Evolutionary conservation across 2,888 invertebrate genomes (phyloP), one percentile per base, ranked within the genome.

Genomic region (Ryuthela nishihirai): DNA sequence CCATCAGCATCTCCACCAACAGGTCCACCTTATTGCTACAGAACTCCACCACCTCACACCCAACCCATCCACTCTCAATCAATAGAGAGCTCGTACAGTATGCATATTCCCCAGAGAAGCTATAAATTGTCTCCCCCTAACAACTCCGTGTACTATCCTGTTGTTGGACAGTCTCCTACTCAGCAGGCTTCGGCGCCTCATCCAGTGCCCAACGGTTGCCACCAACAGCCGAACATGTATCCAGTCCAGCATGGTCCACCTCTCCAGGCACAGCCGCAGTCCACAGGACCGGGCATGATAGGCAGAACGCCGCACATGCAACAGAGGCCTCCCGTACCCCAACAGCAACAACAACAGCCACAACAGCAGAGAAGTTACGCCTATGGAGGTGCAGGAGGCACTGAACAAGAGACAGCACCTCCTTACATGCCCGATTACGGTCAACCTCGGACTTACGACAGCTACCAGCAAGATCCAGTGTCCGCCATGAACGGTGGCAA

Each of bases 1-100:
- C 36, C 34, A 7, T 50, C 52, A 1, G 41, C 54, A 2, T 55
- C 61, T 6, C 61, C 61, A 1, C 43, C 42, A 5, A 48, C 39
- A 26, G 55, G 50, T 9, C 52, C 61, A 34, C 48, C 55, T 9
- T 55, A 45, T 32, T 52, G 55, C n/a, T 55, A 55, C 21, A 55
- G 55, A 12, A 60, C 49, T 15, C 61, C 61, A 2, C 50, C 61
- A 2, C 55, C 52, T 3, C 47, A 40, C 18, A 20, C 36, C 4
- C 52, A 52, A 21, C 43, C 35, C n/a, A 10, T 40, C 9, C 61
- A 52, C 26, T 32, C 44, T 12, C 21, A 25, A 6, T 15, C 34
- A 1, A 12, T 36, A 32, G 60, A 49, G 26, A 49, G 29, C 39
- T 42, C 45, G 12, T 60, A 46, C 38, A 41, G 15, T 15, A 35